A percentile compares a stretch with the other conserved stretches of the same genome.
Evolutionary conservation across 2,888 invertebrate species (phyloP).

Genomic region (Nomada ruficornis): DNA sequence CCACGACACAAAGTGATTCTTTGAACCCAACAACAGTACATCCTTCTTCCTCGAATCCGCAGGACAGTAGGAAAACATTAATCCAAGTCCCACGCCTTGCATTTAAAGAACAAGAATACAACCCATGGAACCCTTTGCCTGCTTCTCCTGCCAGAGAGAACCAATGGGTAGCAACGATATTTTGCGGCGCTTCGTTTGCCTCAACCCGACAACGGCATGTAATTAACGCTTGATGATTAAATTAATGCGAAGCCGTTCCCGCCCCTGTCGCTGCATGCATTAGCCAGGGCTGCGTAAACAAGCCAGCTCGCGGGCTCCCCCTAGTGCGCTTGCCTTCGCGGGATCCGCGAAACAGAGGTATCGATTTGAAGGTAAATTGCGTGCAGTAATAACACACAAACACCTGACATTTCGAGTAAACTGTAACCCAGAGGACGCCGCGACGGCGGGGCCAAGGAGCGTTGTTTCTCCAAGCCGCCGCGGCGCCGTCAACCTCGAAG

Average conservation of each 20-base stretch:
- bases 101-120: not conserved
- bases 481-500: conserved; percentile 47
- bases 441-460: conserved; percentile 60
- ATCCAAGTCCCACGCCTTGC: too few species aligned
- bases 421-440: conserved; percentile 59
- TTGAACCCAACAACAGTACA: too few species aligned
- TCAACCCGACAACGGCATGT: not conserved
- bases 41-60: not conserved
- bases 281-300: conserved; percentile 26
- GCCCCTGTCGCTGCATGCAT: conserved; percentile 5
- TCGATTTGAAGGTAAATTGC: conserved; percentile 66
- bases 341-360: conserved; percentile 41
- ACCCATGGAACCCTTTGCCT: too few species aligned
- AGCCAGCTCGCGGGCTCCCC: not conserved
- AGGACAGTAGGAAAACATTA: not conserved
- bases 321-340: conserved; percentile 21
- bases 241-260: conserved; percentile 19
- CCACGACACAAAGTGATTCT: too few species aligned
- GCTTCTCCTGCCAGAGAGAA: too few species aligned
- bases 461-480: conserved; percentile 58
- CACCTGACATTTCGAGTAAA: conserved; percentile 64
- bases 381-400: conserved; percentile 63
- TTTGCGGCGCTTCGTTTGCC: not conserved
- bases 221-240: conserved; percentile 35
- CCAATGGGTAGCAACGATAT: not conserved